Base-by-base conservation (phyloP, 2,888 invertebrate species). In the Stegana nigrithorax region DNA sequence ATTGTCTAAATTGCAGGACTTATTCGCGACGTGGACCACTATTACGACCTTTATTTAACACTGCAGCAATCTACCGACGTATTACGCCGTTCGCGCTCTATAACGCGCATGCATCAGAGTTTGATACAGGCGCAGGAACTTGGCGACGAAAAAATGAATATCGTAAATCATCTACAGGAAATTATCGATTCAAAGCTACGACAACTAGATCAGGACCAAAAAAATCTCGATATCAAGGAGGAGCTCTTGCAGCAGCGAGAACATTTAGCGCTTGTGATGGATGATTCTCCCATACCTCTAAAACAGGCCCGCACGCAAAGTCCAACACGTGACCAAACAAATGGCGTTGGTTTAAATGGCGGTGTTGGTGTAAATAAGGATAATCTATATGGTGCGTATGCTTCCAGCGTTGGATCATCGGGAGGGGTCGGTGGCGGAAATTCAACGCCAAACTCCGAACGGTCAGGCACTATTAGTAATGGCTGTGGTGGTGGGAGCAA, bases 121-220 rank as follows among this genome's bases (percentile, higher is more conserved):
- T 87, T 97, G 19, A 95, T 97, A 59, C 91, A 92, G 10, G 93
- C 95, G 0, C 96, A 97, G 84, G 97, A 97, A 85, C 90, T 96
- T 21, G 97, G 97, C 0, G 97, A 98, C 86, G 96, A 96, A 80
- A 97, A 97, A 84, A 89, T 97, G 74, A 93, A 93, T 82, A 90
- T 96, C 59, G 91, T 96, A 8, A 94, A 95, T 82, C 89, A 91
- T 67, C 89, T 97, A 64, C 92, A 94, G 80, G 97, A 97, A 83
- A 90, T 95, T 57, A 95, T 97, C 76, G 97, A 97, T 83, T 93
- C 93, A 81, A 95, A 96, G 86, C 92, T 93, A 12, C 88, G 95
- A 21, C 92, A 95, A 72, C 87, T 97, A 61, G 97, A 97, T 84
- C 89, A 91, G 42, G 96, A 97, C 86, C 92, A 92, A 80, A 94